Evolutionary conservation across 53 echinoderm and acorn worm genomes (phyloP).

Genomic region (Luidia sarsii): DNA sequence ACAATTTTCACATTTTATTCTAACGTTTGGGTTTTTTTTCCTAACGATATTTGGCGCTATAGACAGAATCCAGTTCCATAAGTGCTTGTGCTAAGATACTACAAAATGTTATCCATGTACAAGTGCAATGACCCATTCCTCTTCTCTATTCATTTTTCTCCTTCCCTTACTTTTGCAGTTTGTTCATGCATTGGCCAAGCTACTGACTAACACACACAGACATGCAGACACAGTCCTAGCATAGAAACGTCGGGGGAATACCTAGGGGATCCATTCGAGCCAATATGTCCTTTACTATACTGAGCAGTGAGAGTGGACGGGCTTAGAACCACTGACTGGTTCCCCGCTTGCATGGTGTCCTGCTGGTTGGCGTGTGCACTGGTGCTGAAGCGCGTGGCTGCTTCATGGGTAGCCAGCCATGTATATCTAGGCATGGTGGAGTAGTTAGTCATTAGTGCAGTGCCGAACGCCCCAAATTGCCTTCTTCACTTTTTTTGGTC

Average conservation of each 20-base stretch:
- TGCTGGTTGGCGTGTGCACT: slow-evolving; percentile 19
- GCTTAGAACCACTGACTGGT: slow-evolving; percentile 55
- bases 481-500: too few relatives aligned
- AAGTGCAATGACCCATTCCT: too few relatives aligned
- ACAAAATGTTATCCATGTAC: too few relatives aligned
- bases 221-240: not conserved
- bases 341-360: slow-evolving; percentile 26
- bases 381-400: slow-evolving; percentile 45
- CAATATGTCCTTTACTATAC: slow-evolving; percentile 27
- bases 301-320: slow-evolving; percentile 61
- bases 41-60: too few relatives aligned
- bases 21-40: too few relatives aligned
- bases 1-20: too few relatives aligned
- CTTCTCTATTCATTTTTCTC: not conserved
- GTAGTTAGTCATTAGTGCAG: slow-evolving; percentile 14
- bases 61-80: too few relatives aligned
- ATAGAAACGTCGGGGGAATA: slow-evolving; percentile 33
- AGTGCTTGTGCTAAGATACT: too few relatives aligned
- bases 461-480: too few relatives aligned
- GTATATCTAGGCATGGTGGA: slow-evolving; percentile 46
- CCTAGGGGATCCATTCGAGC: slow-evolving; percentile 36
- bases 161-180: not conserved
- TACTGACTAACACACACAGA: not conserved
- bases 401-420: slow-evolving; percentile 60
- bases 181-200: not conserved